These are phyloP conservation scores for Silurus lanzhouensis DNA, from an alignment of 2,797 vertebrate genomes.

Conservation along the genomic window DNA sequence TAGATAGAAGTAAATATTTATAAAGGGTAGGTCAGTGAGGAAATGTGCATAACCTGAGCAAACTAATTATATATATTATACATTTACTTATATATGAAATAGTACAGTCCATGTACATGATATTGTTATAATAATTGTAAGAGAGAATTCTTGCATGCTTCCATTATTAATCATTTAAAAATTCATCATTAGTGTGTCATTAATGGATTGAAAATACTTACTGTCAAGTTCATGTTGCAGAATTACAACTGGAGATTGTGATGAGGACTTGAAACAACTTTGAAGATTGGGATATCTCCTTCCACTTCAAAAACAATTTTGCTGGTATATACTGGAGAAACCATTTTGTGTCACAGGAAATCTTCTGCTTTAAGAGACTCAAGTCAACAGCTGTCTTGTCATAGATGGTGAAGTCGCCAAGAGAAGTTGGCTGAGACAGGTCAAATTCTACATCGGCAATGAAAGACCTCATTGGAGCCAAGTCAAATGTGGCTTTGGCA, in stretches of 20 bases:
- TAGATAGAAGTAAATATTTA: no score
- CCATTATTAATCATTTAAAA: background rate
- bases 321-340: slow-evolving; percentile 81
- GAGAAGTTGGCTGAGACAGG: slow-evolving; percentile 75
- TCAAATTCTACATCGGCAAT: slow-evolving; percentile 75
- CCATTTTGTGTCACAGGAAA: slow-evolving; percentile 71
- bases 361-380: slow-evolving; percentile 74
- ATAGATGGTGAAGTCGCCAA: slow-evolving; percentile 71
- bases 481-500: slow-evolving; percentile 77
- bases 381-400: slow-evolving; percentile 73
- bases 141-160: background rate
- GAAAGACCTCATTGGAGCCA: slow-evolving; percentile 71
- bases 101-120: background rate
- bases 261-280: slow-evolving; percentile 77
- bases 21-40: no score
- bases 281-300: slow-evolving; percentile 72
- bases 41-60: no score
- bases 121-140: background rate
- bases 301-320: slow-evolving; percentile 72
- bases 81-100: no score
- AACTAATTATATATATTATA: no score
- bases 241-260: slow-evolving; percentile 79
- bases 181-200: background rate
- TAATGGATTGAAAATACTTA: slow-evolving; percentile 68
- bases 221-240: slow-evolving; percentile 86